phyloP scores from a whole-genome alignment of 2,888 invertebrate genomes.

The Lycocerus yunnanus region DNA sequence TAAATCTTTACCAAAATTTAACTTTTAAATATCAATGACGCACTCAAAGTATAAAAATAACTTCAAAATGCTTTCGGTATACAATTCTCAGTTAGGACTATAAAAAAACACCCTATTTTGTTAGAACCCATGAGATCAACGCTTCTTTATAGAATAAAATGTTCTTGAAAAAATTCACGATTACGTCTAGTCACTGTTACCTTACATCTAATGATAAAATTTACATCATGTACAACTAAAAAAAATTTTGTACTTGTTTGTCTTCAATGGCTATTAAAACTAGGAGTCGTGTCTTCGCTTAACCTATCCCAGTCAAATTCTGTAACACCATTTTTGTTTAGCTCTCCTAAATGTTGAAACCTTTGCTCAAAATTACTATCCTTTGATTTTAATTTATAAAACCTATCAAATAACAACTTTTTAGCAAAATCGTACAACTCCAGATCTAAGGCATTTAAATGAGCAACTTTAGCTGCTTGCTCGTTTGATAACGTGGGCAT shows the following conservation, averaged over 20 bases:
- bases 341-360: slow-evolving; percentile 83
- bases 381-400: slow-evolving; percentile 77
- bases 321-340: slow-evolving; percentile 74
- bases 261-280: slow-evolving; percentile 11
- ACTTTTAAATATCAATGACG: not conserved
- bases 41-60: not conserved
- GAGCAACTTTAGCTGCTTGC: slow-evolving; percentile 76
- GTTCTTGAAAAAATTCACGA: not conserved
- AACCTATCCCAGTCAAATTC: slow-evolving; percentile 91
- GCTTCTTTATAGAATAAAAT: not conserved
- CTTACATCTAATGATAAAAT: slow-evolving; percentile 5
- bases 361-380: slow-evolving; percentile 82
- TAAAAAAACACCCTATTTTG: not conserved
- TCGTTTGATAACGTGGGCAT: slow-evolving; percentile 75
- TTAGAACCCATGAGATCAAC: not conserved
- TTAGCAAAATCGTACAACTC: slow-evolving; percentile 94
- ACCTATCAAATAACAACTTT: slow-evolving; percentile 83
- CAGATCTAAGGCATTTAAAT: slow-evolving; percentile 86
- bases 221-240: slow-evolving; percentile 1
- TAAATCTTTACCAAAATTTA: too few species aligned
- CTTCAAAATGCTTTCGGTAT: not conserved
- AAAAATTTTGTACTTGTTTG: not conserved
- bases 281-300: slow-evolving; percentile 65
- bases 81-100: too few species aligned
- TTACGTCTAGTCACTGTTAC: not conserved